Evolutionary conservation across 1,140 invertebrate genomes (phyloP).

Genomic region (Laupala kohalensis): DNA sequence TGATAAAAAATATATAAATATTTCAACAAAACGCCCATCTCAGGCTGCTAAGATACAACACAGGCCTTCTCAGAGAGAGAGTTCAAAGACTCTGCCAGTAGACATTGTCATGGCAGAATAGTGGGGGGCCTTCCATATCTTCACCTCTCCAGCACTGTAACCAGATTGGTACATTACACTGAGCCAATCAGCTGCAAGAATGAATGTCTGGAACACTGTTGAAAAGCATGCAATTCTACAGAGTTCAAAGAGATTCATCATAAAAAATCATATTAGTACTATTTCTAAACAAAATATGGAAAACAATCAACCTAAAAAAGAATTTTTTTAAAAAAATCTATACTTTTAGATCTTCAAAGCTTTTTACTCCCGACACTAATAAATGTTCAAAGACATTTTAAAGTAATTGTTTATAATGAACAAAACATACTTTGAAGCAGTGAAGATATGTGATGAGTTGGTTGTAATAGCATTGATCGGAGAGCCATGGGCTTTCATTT

Average conservation of each 20-base stretch:
- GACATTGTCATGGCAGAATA: slow-evolving; percentile 26
- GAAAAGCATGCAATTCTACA: neutral
- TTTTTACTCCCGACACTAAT: no score
- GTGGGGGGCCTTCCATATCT: slow-evolving; percentile 22
- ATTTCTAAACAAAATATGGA: no score
- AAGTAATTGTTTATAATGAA: no score
- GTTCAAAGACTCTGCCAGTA: slow-evolving; percentile 24
- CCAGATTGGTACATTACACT: slow-evolving; percentile 3
- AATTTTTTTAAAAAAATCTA: no score
- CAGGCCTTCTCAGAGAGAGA: slow-evolving; percentile 21
- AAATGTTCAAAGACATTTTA: no score
- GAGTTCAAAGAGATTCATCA: slow-evolving; percentile 1
- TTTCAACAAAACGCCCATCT: neutral
- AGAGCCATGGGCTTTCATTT: slow-evolving; percentile 57
- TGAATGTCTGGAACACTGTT: neutral
- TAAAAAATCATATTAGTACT: no score
- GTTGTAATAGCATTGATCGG: slow-evolving; percentile 64
- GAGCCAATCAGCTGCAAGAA: neutral
- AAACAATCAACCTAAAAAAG: no score
- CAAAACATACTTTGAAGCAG: slow-evolving; percentile 54
- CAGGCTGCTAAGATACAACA: neutral
- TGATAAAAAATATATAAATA: neutral
- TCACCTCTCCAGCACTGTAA: slow-evolving; percentile 27
- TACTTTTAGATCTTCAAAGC: no score
- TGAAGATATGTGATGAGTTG: slow-evolving; percentile 60